Base-by-base conservation (phyloP, 2,797 vertebrate species). In the Leptodactylus fallax region DNA sequence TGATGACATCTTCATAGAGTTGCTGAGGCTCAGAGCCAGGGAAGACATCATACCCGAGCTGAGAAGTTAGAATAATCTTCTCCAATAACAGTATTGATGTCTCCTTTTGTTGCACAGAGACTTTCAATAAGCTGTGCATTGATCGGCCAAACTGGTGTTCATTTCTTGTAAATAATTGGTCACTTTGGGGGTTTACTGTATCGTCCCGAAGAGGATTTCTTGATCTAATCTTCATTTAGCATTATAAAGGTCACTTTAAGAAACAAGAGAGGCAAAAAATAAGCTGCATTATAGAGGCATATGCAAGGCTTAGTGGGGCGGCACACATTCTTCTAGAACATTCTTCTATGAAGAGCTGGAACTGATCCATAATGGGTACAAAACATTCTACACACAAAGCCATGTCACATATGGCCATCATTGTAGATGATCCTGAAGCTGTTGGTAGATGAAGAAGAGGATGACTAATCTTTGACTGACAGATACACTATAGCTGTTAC, bases 61-160 rank as follows among this genome's bases (percentile, higher is more conserved):
- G 16, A 77, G 74, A 77, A 51, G 21, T 77, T 21, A n/a, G 45
- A 83, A 69, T 21, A 71, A 83, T 14, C 67, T 58, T 45, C 36
- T 74, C 25, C 82, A 58, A 74, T 84, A 84, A 47, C 53, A 6
- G 7, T 84, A 85, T 85, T 77, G 83, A 85, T 13, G 56, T 76
- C 72, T 61, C 58, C 45, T 85, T 60, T 77, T 51, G 58, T 45
- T 69, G n/a, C 81, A 4, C 25, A 58, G 81, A 56, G 83, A 61
- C 71, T 77, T 61, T 51, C 67, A 84, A 84, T 84, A 60, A 84
- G 53, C 82, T 60, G 69, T 1, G 7, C 27, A 74, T 84, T 74
- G 82, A 84, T 74, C 53, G 7, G 53, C 12, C 13, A 36, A 72
- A 16, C 53, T 9, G 67, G 11, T 60, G 53, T 45, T 74, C 69